Evolutionary conservation across 2,888 invertebrate species (phyloP), one percentile per base, ranked within the genome.

Genomic region (Chrysodeixis includens): DNA sequence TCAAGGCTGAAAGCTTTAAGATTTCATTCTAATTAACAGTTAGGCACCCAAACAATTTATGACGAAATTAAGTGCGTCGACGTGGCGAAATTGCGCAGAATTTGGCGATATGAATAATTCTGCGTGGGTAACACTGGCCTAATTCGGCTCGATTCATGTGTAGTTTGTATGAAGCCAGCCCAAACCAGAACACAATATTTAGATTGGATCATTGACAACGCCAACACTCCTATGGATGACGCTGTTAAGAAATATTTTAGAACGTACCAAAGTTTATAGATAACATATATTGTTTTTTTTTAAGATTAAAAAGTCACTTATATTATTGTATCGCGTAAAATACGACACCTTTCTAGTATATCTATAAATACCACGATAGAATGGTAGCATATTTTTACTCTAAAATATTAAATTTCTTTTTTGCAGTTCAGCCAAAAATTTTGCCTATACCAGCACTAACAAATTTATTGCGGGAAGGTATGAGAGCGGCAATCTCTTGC

Each of bases 401-500:
- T 26, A 26, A 26, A 26, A 26, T 26, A 26, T 26, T 4, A 26
- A 30, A 52, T 59, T 66, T 49, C 66, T 51, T 77, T 65, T 83
- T 90, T 90, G 63, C 95, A 97, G 98, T 98, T 80, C 97, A 97
- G 73, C 98, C 98, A 56, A 97, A 97, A 95, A 97, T 98, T 83
- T 96, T 98, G 92, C 98, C 98, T 46, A 98, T 98, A 85, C 97
- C 97, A 86, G 96, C 97, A 49, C 96, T 98, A 96, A 98, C 97
- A 69, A 97, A 97, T 89, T 95, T 98, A 88, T 94, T 97, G 71
- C 95, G 97, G 51, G 98, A 98, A 93, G 98, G 98, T 65, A 97
- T 98, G 96, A 96, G 98, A 80, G 98, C 98, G 35, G 98, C 98
- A 69, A 98, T 98, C 88, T 97, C 98, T 78, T 98, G 98, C 90